Percentiles rank a stretch among this genome's conserved stretches.
These are phyloP conservation scores for Hyaena hyaena DNA, from an alignment of 2,113 vertebrate genomes.

Conservation along the genomic window DNA sequence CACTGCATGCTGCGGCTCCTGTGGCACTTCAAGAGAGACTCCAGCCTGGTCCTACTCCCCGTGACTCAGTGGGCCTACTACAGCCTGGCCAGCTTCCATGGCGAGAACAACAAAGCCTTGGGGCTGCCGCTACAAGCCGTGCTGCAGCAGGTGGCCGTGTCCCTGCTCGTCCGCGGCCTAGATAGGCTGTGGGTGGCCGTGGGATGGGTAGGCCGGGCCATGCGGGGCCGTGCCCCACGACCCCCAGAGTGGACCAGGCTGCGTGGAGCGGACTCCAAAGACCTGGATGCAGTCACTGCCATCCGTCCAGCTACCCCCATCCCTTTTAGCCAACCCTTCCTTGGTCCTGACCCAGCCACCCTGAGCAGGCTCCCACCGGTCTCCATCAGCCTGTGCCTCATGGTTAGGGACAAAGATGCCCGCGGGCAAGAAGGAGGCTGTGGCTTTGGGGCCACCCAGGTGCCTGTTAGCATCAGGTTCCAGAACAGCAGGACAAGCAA, in stretches of 20 bases:
- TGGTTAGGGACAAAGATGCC: neutral
- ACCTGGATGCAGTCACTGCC: neutral
- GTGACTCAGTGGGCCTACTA: neutral
- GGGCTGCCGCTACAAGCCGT: neutral
- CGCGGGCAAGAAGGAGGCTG: neutral
- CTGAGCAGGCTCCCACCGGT: neutral
- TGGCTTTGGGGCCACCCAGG: neutral
- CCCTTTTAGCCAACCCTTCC: conserved; percentile 38
- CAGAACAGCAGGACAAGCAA: neutral
- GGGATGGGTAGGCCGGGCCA: neutral
- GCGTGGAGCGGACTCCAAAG: neutral
- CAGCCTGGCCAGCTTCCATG: neutral
- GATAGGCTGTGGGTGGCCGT: neutral
- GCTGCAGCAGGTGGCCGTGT: neutral
- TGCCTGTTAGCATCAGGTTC: conserved; percentile 41
- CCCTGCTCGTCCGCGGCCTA: conserved; percentile 40
- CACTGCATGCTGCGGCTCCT: neutral
- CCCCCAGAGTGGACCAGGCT: neutral
- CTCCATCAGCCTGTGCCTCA: neutral
- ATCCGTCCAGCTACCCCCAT: neutral
- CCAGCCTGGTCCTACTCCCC: neutral
- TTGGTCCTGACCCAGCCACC: neutral
- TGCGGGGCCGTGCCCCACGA: neutral
- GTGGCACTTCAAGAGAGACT: neutral
- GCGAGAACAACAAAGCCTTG: neutral